A percentile compares a stretch with the other conserved stretches of the same genome.
These are phyloP conservation scores for Ceratitis capitata DNA, from an alignment of 1,140 invertebrate genomes.

Conservation along the genomic window DNA sequence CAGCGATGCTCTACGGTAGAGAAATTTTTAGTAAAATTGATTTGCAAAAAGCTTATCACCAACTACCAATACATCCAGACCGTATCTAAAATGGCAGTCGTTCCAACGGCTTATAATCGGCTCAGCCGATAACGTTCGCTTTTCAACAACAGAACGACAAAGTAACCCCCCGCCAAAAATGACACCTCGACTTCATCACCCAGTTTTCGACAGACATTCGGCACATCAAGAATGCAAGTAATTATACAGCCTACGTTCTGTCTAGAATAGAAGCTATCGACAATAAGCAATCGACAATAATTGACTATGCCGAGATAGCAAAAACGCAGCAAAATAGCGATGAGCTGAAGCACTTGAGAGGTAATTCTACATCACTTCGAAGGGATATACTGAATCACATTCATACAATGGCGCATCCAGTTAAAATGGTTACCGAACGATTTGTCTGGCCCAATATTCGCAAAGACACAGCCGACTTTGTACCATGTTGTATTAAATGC, in stretches of 20 bases:
- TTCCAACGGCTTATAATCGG: background rate
- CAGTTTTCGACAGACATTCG: constrained; percentile 54
- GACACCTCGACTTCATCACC: constrained; percentile 53
- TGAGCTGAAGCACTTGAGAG: background rate
- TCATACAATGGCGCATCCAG: background rate
- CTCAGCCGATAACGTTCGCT: constrained; percentile 58
- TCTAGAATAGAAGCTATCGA: constrained; percentile 40
- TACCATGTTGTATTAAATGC: background rate
- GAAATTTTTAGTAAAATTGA: constrained; percentile 16
- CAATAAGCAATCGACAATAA: background rate
- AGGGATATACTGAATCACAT: background rate
- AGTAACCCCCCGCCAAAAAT: constrained; percentile 49
- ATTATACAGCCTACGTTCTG: constrained; percentile 49
- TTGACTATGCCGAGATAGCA: background rate
- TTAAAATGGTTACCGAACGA: background rate
- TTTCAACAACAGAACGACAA: constrained; percentile 44
- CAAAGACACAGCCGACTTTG: background rate
- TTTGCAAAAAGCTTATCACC: constrained; percentile 1
- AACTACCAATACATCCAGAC: background rate
- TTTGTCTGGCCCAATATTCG: background rate
- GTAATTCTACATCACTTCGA: background rate
- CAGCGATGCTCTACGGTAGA: background rate
- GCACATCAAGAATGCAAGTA: constrained; percentile 51
- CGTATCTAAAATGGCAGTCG: background rate
- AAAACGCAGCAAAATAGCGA: background rate